These are phyloP conservation scores for Capitulum mitella DNA, from an alignment of 2,888 invertebrate species.

Conservation along the genomic window DNA sequence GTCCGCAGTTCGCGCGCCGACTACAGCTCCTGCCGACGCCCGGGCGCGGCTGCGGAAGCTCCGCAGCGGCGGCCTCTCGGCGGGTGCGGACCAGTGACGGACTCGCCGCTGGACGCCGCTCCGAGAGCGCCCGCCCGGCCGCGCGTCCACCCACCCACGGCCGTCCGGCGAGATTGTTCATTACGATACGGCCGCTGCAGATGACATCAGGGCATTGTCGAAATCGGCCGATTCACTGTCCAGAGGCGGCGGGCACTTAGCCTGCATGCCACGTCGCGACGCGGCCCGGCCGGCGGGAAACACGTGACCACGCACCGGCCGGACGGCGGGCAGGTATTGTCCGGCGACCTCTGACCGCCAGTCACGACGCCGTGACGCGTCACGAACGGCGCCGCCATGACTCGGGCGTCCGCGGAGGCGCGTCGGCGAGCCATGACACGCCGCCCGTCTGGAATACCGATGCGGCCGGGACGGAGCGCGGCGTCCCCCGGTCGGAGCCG, in stretches of 20 bases:
- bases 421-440: neutral
- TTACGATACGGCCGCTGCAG: neutral
- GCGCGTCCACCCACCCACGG: neutral
- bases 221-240: neutral
- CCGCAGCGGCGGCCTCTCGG: no score
- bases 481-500: neutral
- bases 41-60: no score
- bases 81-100: no score
- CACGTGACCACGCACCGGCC: neutral
- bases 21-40: no score
- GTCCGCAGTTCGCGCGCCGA: no score
- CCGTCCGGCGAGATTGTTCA: neutral
- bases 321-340: neutral
- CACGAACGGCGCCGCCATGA: neutral
- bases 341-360: neutral
- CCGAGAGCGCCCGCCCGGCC: neutral
- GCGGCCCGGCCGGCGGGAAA: neutral
- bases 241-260: constrained; percentile 5
- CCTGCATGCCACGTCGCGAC: neutral
- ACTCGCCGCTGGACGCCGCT: neutral
- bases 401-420: neutral
- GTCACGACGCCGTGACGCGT: neutral
- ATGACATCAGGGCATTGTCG: constrained; percentile 15
- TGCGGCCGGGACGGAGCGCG: neutral
- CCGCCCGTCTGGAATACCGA: neutral